Conservation (phyloP, 2,888 invertebrate species). For the Conomelus anceps region DNA sequence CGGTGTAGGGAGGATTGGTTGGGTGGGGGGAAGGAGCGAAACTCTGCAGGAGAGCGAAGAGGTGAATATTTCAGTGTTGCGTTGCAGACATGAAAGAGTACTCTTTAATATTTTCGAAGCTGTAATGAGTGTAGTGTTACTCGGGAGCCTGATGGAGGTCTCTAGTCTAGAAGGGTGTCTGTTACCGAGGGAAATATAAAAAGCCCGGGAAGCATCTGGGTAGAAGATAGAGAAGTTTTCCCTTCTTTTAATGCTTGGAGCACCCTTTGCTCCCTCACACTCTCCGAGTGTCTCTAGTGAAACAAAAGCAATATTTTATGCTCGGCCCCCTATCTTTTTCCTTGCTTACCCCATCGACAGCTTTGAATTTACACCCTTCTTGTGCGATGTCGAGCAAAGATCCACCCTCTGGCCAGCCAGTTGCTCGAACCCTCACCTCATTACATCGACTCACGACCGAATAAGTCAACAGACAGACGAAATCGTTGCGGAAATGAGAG, state of each 20-base stretch:
- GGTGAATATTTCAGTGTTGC: neutral
- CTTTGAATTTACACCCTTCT: neutral
- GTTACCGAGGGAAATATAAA: neutral
- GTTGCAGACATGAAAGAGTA: neutral
- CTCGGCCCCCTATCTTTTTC: neutral
- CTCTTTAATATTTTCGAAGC: neutral
- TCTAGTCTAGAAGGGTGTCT: neutral
- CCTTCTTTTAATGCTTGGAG: neutral
- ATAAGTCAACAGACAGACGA: neutral
- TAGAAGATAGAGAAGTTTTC: neutral
- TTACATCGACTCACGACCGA: neutral
- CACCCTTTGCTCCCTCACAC: neutral
- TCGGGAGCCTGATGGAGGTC: neutral
- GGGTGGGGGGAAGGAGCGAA: neutral
- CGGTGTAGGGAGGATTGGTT: neutral
- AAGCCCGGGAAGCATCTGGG: neutral
- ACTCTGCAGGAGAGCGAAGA: neutral
- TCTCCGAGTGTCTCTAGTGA: neutral
- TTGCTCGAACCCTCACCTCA: neutral
- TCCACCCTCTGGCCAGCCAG: neutral
- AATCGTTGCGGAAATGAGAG: neutral
- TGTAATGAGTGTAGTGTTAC: neutral
- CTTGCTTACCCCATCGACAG: neutral
- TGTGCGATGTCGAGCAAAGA: neutral
- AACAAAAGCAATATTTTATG: neutral